phyloP scores from a whole-genome alignment of 2,113 vertebrate species.

The Xenopus laevis region DNA sequence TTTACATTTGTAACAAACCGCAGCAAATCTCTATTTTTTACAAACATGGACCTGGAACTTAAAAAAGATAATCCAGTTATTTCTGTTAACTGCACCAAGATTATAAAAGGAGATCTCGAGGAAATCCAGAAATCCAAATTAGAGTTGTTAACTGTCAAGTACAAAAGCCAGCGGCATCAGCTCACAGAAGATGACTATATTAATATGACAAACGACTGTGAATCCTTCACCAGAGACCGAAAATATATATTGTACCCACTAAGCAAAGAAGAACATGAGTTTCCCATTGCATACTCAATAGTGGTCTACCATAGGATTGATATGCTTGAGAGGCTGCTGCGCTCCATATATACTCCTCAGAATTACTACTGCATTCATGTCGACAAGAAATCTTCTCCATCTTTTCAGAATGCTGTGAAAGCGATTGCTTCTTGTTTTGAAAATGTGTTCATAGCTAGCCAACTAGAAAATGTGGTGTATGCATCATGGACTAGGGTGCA shows the following conservation, averaged over 20 bases:
- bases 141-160: slow-evolving; percentile 60
- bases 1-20: slow-evolving; percentile 62
- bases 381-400: slow-evolving; percentile 68
- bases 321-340: slow-evolving; percentile 82
- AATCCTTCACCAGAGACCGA: slow-evolving; percentile 66
- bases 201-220: slow-evolving; percentile 71
- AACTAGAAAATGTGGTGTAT: slow-evolving; percentile 75
- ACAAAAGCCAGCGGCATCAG: slow-evolving; percentile 56
- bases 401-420: slow-evolving; percentile 64
- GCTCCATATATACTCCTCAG: slow-evolving; percentile 72
- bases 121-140: slow-evolving; percentile 70
- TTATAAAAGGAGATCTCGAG: slow-evolving; percentile 69
- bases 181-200: slow-evolving; percentile 69
- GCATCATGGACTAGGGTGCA: slow-evolving; percentile 82
- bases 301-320: slow-evolving; percentile 85
- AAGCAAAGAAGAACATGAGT: slow-evolving; percentile 77
- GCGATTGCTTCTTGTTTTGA: slow-evolving; percentile 78
- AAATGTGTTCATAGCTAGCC: slow-evolving; percentile 79
- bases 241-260: slow-evolving; percentile 77
- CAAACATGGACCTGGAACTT: slow-evolving; percentile 60
- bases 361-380: slow-evolving; percentile 79
- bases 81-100: slow-evolving; percentile 72
- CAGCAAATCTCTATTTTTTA: slow-evolving; percentile 58
- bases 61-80: slow-evolving; percentile 55
- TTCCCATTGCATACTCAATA: slow-evolving; percentile 86